Percentiles rank a stretch among this genome's conserved stretches.
phyloP scores from a whole-genome alignment of 2,888 invertebrate genomes.

The Leptopilina myrica region DNA sequence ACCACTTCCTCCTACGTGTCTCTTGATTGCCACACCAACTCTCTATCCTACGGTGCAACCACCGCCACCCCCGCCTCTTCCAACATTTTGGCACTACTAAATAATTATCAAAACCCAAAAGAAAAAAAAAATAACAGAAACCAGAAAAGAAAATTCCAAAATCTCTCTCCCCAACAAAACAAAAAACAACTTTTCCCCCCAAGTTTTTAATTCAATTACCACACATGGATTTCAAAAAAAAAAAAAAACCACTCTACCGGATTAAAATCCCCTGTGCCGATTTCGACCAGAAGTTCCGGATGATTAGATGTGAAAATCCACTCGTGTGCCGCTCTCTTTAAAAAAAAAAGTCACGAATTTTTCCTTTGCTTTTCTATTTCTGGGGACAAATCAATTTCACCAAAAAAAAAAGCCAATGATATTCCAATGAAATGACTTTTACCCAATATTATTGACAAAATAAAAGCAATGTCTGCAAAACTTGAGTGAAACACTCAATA shows the following conservation, averaged over 20 bases:
- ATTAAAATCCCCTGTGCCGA: background rate
- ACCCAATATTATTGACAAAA: background rate
- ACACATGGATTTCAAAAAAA: too few species aligned
- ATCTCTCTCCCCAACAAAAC: too few species aligned
- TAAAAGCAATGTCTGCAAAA: conserved; percentile 26
- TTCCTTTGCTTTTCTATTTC: background rate
- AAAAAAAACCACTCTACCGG: background rate
- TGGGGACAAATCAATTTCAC: conserved; percentile 1
- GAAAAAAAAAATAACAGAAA: background rate
- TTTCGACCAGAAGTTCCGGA: background rate
- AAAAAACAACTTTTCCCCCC: too few species aligned
- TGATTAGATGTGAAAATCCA: too few species aligned
- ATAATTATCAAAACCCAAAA: background rate
- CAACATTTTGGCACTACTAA: conserved; percentile 75
- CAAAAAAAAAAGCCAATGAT: conserved; percentile 5
- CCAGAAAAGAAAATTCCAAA: too few species aligned
- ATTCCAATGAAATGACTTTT: conserved; percentile 17
- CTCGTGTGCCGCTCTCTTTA: too few species aligned
- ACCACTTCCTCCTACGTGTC: conserved; percentile 71
- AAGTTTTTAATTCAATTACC: too few species aligned
- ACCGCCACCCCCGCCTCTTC: conserved; percentile 72
- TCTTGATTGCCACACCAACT: conserved; percentile 72
- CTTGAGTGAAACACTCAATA: background rate
- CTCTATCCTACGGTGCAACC: conserved; percentile 71
- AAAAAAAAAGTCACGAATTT: background rate